These are phyloP conservation scores for Leptocoma aspasia DNA, from an alignment of 2,113 vertebrate species.

Conservation along the genomic window DNA sequence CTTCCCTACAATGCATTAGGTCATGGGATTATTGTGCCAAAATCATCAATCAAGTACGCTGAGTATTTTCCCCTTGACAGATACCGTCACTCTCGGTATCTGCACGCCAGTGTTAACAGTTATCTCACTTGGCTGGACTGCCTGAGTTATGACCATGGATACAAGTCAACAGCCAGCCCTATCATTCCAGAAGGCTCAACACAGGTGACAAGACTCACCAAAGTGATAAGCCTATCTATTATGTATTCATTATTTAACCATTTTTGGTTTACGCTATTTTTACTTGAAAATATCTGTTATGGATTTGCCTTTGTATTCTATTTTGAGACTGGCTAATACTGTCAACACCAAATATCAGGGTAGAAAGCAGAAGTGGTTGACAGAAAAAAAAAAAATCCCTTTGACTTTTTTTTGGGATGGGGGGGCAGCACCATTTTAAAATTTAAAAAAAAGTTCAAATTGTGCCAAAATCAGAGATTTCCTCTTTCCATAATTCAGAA, in stretches of 20 bases:
- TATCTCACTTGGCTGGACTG: constrained; percentile 1
- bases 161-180: not conserved
- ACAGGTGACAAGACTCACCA: not conserved
- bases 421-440: not conserved
- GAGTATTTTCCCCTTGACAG: constrained; percentile 40
- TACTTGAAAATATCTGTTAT: not conserved
- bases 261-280: not conserved
- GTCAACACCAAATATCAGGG: not conserved
- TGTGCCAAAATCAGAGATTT: not conserved
- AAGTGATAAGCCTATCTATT: not conserved
- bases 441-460: not conserved
- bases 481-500: not conserved
- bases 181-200: not conserved
- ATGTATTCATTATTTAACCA: not conserved
- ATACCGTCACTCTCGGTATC: not conserved
- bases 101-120: not conserved
- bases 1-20: not conserved
- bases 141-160: not conserved
- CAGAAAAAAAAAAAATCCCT: not conserved
- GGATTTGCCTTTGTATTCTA: not conserved
- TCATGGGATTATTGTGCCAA: constrained; percentile 8
- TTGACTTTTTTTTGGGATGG: not conserved
- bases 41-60: not conserved
- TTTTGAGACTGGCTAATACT: not conserved
- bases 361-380: not conserved